Base-by-base conservation (phyloP, 1,140 invertebrate genomes). In the Bactericera cockerelli region DNA sequence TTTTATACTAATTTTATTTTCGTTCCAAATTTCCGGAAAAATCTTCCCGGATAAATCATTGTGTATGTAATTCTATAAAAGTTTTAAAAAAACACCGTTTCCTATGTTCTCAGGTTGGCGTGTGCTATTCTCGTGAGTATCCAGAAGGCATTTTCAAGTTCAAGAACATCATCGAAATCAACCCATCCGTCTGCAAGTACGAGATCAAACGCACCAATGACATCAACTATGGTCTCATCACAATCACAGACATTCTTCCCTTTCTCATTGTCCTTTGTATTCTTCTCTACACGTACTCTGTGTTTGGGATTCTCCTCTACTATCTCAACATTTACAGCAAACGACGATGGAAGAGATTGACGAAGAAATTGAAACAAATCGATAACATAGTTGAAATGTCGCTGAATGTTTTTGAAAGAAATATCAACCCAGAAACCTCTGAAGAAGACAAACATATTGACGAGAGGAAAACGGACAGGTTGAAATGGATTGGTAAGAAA, bases 121-220 rank as follows among this genome's bases (percentile, higher is more conserved):
- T 49, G 42, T n/a, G 19, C 42, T 4, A 49, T 49, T 8, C 22
- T 49, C n/a, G 42, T 49, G n/a, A 10, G n/a, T 22, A 49, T 49
- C 8, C 42, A 49, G 22, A 49, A 49, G 22, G 42, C 22, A 49
- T 49, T 8, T 49, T 49, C 22, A 49, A 49, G 22, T n/a, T 6
- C 22, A 49, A 49, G 22, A 49, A 49, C n/a, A 49, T 49, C n/a
- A 49, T 49, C 22, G n/a, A 49, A n/a, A 49, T 49, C 22, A 49
- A 49, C n/a, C n/a, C n/a, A 19, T 19, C 42, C n/a, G 19, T 22
- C 3, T 49, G 42, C 22, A 49, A 49, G 22, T 49, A 49, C 22
- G 42, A 49, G 22, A 49, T 49, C 42, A 49, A 19, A n/a, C n/a
- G 4, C 22, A 49, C 4, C n/a, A 4, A 8, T 4, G 42, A 49